These are phyloP conservation scores for Perizoma affinitatum DNA, from an alignment of 2,888 invertebrate species.

Conservation along the genomic window DNA sequence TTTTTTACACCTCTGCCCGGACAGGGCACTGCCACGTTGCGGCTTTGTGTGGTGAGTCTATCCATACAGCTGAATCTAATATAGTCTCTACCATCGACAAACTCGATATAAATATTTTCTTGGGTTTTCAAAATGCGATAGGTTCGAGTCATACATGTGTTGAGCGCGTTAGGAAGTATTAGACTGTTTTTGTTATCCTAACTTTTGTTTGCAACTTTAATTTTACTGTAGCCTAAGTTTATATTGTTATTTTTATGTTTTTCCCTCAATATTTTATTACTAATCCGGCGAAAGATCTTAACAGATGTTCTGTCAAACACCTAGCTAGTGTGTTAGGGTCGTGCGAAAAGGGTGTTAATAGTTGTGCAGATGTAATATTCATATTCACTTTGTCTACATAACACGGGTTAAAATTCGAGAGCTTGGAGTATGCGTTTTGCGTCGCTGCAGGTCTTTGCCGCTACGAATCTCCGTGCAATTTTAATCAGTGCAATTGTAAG, in stretches of 20 bases:
- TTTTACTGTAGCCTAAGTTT: slow-evolving; percentile 22
- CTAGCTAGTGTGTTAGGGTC: slow-evolving; percentile 16
- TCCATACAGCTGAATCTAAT: too few relatives aligned
- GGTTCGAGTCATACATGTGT: not conserved
- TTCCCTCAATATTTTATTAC: slow-evolving; percentile 18
- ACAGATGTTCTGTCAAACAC: slow-evolving; percentile 11
- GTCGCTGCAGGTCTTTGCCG: slow-evolving; percentile 10
- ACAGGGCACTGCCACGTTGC: too few relatives aligned
- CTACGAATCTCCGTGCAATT: slow-evolving; percentile 6
- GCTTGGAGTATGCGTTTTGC: slow-evolving; percentile 15
- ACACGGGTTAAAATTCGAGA: slow-evolving; percentile 6
- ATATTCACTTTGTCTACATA: slow-evolving; percentile 9
- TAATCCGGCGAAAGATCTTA: slow-evolving; percentile 16
- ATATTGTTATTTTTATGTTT: slow-evolving; percentile 23
- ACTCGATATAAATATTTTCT: not conserved
- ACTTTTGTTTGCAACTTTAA: slow-evolving; percentile 23
- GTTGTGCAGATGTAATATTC: slow-evolving; percentile 19
- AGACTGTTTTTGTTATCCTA: slow-evolving; percentile 20
- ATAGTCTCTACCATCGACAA: slow-evolving; percentile 1
- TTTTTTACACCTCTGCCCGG: too few relatives aligned
- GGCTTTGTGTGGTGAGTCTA: too few relatives aligned
- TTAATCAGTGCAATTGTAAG: slow-evolving; percentile 14
- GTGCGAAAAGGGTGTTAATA: slow-evolving; percentile 20
- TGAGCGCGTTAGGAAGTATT: slow-evolving; percentile 11
- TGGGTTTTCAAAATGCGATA: slow-evolving; percentile 1